Base-by-base conservation (phyloP, 1,140 invertebrate species). In the Goniozus legneri region DNA sequence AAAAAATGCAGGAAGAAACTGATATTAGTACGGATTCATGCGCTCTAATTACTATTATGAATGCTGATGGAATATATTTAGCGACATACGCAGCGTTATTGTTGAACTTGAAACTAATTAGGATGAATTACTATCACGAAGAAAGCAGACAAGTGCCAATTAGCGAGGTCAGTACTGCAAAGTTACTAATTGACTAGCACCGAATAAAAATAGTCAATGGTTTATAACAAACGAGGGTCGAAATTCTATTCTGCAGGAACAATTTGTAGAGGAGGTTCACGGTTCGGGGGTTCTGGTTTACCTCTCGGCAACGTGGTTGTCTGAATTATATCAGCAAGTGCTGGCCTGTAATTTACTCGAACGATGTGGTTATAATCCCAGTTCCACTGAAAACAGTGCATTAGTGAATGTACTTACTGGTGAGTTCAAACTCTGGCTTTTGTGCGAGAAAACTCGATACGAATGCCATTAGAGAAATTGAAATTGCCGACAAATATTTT, bases 61-160 rank as follows among this genome's bases (percentile, higher is more conserved):
- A 97, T 73, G 92, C 92, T 15, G 93, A 97, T 78, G 92, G 92
- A 37, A 89, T 97, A 37, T 97, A 97, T 69, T 76, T 95, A 40
- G 89, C 92, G 1, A 91, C 89, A 1, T 93, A 93, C 64, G 84
- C 89, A 2, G 86, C 89, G 1, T 73, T 97, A 14, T 70, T 91
- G 24, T 75, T 97, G 0, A 93, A 91, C 67, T 71, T 95, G 12
- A 90, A 89, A 64, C 78, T 95, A 3, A 84, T 88, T 33, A 79
- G 83, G 50, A 78, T 79, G 31, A 84, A 87, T 41, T 92, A 89
- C 68, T 94, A 95, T 64, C 80, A 82, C 34, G 76, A 82, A 56
- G 77, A 82, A 41, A 76, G 75, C 48, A 64, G 71, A 31, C 65
- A 71, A 50, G 56, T 81, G 2, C 78, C 80, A 2, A 65, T 83